Base-by-base conservation (phyloP, 2,888 invertebrate species). In the Cephus runcator region DNA sequence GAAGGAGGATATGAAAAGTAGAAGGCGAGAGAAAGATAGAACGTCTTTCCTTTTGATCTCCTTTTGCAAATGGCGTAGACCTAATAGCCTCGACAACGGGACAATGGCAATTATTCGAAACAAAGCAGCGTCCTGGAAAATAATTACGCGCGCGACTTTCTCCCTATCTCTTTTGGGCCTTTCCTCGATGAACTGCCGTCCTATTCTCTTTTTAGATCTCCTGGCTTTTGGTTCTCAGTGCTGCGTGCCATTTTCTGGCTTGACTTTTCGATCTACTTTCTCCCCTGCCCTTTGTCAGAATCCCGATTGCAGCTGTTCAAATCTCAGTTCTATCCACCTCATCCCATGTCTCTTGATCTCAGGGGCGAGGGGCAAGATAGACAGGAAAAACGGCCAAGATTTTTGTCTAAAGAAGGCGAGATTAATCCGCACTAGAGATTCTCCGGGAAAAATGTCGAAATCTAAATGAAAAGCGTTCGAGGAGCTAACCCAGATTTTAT, bases 41-140 rank as follows among this genome's bases (percentile, higher is more conserved):
- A 75, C 69, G 75, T 76, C 75, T 73, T 78, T 76, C 73, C 78
- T 78, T 78, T 78, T 78, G 78, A 78, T 78, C 78, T 78, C 78
- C 78, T 78, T 76, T 78, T 78, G 78, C 73, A 76, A 73, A 78
- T 76, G 78, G 78, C 76, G 76, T 56, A 56, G 56, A 76, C 76
- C 73, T 78, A 78, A 78, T 78, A 78, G 78, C 75, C 73, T 75
- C 76, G 73, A 76, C 56, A 76, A 73, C 76, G 76, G 78, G 78
- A 78, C 78, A 78, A 78, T 78, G 76, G 78, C 75, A 78, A 78
- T 76, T 78, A 78, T 75, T 76, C 78, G 78, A 78, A 78, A 78
- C 78, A 78, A 78, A 78, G 78, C 78, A 69, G 75, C 69, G 75
- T 35, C 73, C 75, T 75, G 76, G 78, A 76, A 78, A 76, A 78